Conservation (phyloP, 2,888 invertebrate species). For the Tortrix viridana region DNA sequence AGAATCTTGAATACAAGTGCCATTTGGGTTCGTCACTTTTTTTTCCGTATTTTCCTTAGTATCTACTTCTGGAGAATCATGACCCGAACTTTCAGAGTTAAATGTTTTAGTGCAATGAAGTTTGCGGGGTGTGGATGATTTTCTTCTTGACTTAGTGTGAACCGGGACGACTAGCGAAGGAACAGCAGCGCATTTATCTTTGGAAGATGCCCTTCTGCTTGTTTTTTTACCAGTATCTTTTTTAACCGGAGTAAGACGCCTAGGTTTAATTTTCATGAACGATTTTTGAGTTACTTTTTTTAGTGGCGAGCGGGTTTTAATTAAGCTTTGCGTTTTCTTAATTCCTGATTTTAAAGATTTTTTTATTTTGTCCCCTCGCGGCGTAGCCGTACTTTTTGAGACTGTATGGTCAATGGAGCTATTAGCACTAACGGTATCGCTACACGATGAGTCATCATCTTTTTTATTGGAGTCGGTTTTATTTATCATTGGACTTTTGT, state of each 20-base stretch:
- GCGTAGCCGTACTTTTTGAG: conserved; percentile 42
- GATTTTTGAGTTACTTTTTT: conserved; percentile 61
- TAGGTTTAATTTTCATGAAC: conserved; percentile 73
- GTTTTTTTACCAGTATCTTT: conserved; percentile 47
- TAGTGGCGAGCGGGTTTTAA: conserved; percentile 56
- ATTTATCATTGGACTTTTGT: conserved; percentile 47
- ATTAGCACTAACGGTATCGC: conserved; percentile 52
- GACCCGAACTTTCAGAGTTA: conserved; percentile 60
- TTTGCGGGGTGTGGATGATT: conserved; percentile 80
- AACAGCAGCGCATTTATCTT: conserved; percentile 51
- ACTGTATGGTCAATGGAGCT: conserved; percentile 49
- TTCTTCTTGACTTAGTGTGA: conserved; percentile 74
- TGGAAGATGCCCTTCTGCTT: conserved; percentile 52
- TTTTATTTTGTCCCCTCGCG: conserved; percentile 47
- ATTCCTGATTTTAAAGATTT: conserved; percentile 44
- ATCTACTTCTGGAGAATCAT: conserved; percentile 57
- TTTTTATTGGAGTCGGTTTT: conserved; percentile 50
- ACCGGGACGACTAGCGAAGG: conserved; percentile 46
- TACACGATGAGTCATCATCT: conserved; percentile 52
- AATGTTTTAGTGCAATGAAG: conserved; percentile 68
- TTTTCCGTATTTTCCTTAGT: conserved; percentile 44
- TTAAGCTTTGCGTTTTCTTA: conserved; percentile 46
- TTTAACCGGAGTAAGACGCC: conserved; percentile 66
- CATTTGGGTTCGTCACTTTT: conserved; percentile 41
- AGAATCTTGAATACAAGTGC: conserved; percentile 55